These are phyloP conservation scores for Drosophila azteca DNA, from an alignment of 1,140 invertebrate species.

Conservation along the genomic window DNA sequence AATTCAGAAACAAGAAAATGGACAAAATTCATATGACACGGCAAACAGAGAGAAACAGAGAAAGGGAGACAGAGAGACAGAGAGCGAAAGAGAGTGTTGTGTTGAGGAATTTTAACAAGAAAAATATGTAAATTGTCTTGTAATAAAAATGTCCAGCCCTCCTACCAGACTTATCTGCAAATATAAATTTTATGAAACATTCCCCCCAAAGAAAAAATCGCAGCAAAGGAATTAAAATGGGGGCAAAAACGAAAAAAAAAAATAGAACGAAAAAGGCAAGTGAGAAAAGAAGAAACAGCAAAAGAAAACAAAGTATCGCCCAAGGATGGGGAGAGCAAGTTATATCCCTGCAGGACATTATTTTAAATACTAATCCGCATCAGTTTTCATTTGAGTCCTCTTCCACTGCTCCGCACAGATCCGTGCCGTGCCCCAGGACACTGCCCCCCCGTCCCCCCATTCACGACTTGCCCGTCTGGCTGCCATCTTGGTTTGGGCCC, in stretches of 20 bases:
- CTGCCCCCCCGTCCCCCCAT: constrained; percentile 35
- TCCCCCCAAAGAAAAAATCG: constrained; percentile 54
- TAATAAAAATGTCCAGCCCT: constrained; percentile 74
- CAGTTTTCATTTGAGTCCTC: constrained; percentile 80
- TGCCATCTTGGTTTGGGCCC: constrained; percentile 74
- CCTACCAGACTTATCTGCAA: constrained; percentile 57
- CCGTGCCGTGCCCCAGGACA: not conserved
- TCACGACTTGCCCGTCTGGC: constrained; percentile 38
- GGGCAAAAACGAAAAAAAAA: constrained; percentile 55
- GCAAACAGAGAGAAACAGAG: not conserved
- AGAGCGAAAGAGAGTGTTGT: not conserved
- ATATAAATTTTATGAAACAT: constrained; percentile 83
- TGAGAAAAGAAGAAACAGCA: constrained; percentile 51
- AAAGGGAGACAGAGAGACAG: not conserved
- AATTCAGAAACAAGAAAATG: constrained; percentile 59
- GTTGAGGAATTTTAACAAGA: constrained; percentile 74
- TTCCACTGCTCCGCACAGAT: not conserved
- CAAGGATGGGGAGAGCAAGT: constrained; percentile 63
- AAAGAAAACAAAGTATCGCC: constrained; percentile 40
- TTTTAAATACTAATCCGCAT: constrained; percentile 84
- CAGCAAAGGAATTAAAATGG: constrained; percentile 73
- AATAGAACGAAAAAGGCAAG: constrained; percentile 50
- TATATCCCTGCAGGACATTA: constrained; percentile 84
- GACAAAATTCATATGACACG: constrained; percentile 65
- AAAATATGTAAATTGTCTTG: constrained; percentile 82